Percentiles rank a stretch among this genome's conserved stretches.
phyloP scores from a whole-genome alignment of 2,888 invertebrate species.

The Amiota minor region DNA sequence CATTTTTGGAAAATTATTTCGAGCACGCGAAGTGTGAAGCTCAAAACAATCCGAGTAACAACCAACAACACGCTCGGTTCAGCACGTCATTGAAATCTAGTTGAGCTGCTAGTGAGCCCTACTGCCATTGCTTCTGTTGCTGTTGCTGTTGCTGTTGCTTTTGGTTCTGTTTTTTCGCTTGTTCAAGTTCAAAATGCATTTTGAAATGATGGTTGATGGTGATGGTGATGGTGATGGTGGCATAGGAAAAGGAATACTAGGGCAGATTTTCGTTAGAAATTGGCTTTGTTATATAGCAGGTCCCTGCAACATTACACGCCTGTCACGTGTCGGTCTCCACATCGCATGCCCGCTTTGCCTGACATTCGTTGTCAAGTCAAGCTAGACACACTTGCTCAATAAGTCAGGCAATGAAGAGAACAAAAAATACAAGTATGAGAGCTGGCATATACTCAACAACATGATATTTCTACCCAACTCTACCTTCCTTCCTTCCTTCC shows the following conservation, averaged over 20 bases:
- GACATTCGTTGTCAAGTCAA: not conserved
- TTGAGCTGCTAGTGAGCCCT: not conserved
- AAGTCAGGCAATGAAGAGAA: constrained; percentile 5
- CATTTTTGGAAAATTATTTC: constrained; percentile 65
- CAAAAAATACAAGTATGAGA: not conserved
- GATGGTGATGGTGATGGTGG: constrained; percentile 37
- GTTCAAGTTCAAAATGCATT: constrained; percentile 59
- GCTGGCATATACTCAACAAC: not conserved
- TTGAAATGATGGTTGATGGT: constrained; percentile 34
- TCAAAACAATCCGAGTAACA: not conserved
- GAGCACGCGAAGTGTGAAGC: constrained; percentile 59
- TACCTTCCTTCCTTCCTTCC: constrained; percentile 39
- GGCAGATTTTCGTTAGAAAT: constrained; percentile 39
- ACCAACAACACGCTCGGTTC: not conserved
- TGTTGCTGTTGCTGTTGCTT: constrained; percentile 31
- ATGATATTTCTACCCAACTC: constrained; percentile 35
- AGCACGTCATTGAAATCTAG: not conserved
- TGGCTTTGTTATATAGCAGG: constrained; percentile 33
- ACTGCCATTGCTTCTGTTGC: too few relatives aligned
- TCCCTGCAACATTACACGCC: not conserved
- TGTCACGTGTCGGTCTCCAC: constrained; percentile 11
- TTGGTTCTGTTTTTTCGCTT: constrained; percentile 39
- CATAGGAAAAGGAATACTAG: too few relatives aligned
- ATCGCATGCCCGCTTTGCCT: not conserved
- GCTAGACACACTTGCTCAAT: not conserved